Evolutionary conservation across 2,113 vertebrate genomes (phyloP).

Genomic region (Nasalis larvatus): DNA sequence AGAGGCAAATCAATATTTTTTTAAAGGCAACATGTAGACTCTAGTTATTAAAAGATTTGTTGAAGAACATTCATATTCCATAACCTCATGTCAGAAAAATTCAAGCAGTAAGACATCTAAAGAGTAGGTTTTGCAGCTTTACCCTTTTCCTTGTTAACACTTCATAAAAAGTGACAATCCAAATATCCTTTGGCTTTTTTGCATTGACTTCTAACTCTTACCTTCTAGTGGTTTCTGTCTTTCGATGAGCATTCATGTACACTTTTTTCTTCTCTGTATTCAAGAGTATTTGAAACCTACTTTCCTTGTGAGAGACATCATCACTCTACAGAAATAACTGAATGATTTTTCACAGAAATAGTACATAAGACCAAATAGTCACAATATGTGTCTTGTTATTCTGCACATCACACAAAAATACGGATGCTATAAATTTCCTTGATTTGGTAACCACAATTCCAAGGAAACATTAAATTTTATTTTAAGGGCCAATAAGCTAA

Average conservation of each 20-base stretch:
- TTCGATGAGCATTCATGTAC: not conserved
- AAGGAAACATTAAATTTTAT: slow-evolving; percentile 29
- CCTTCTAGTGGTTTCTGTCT: not conserved
- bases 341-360: not conserved
- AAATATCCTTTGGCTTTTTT: slow-evolving; percentile 5
- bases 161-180: slow-evolving; percentile 60
- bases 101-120: slow-evolving; percentile 61
- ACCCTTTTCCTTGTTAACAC: slow-evolving; percentile 68
- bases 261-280: not conserved
- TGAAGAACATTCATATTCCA: slow-evolving; percentile 64
- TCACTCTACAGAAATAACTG: not conserved
- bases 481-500: not conserved
- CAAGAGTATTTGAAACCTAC: not conserved
- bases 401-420: not conserved
- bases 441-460: not conserved
- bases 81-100: slow-evolving; percentile 72
- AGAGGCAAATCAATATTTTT: slow-evolving; percentile 68
- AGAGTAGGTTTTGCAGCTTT: not conserved
- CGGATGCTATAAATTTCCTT: not conserved
- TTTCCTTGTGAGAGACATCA: not conserved
- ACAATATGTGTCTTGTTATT: not conserved
- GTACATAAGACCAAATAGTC: not conserved
- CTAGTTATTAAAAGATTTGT: slow-evolving; percentile 70
- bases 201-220: not conserved
- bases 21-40: slow-evolving; percentile 55